Conservation (phyloP, 1,140 invertebrate genomes). For the Drosophila elegans region DNA sequence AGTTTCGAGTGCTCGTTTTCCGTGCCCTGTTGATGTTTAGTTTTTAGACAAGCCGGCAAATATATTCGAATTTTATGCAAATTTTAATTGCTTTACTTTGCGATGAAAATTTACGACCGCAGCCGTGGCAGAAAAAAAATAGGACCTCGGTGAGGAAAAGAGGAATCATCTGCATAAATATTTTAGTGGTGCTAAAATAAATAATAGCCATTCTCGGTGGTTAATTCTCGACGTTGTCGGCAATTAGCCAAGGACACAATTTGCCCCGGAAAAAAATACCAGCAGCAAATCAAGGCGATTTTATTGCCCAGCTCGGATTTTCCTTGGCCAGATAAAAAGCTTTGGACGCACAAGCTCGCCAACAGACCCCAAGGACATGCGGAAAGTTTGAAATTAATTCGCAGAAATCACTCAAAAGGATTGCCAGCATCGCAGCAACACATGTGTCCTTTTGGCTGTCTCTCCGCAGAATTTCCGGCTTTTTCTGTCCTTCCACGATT, state of each 20-base stretch:
- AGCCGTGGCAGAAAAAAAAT: not conserved
- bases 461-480: constrained; percentile 12
- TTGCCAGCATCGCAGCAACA: constrained; percentile 10
- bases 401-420: constrained; percentile 56
- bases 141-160: constrained; percentile 8
- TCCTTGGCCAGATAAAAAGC: constrained; percentile 38
- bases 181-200: constrained; percentile 59
- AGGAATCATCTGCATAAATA: constrained; percentile 46
- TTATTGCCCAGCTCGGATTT: constrained; percentile 29
- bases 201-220: constrained; percentile 38
- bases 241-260: constrained; percentile 40
- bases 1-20: constrained; percentile 54
- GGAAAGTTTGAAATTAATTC: constrained; percentile 46
- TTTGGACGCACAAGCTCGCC: constrained; percentile 26
- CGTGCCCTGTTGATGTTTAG: constrained; percentile 62
- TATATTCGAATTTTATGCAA: constrained; percentile 77
- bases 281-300: not conserved
- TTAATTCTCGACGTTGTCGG: constrained; percentile 35
- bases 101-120: constrained; percentile 59
- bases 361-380: constrained; percentile 26
- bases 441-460: constrained; percentile 18
- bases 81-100: constrained; percentile 78
- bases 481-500: constrained; percentile 7
- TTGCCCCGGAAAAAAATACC: not conserved
- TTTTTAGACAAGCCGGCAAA: constrained; percentile 63